Base-by-base conservation (phyloP, 2,113 vertebrate genomes). In the Apteryx owenii region DNA sequence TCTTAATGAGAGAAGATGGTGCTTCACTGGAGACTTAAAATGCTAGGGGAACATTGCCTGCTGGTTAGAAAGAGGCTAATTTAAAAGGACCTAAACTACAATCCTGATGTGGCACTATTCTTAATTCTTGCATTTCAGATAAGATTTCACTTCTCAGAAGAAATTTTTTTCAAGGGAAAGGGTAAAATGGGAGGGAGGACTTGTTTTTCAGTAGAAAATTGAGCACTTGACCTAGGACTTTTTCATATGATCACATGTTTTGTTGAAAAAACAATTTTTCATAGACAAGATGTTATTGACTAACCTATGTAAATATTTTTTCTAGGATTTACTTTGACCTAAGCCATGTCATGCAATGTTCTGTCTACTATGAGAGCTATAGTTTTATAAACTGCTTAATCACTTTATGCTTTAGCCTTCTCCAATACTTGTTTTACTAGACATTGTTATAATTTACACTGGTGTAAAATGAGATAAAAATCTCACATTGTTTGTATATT, bases 281-380 rank as follows among this genome's bases (percentile, higher is more conserved):
- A 18, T 21, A 20, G 2, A 68, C 6, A 21, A 65, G 10, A 15
- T 85, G 9, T 85, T 90, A 40, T 77, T 93, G 21, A 65, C 61
- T 83, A 83, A 56, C 21, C 44, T 85, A 33, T 82, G 81, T 95
- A 93, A 96, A 91, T 94, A 93, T 23, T 66, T 91, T 94, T 94
- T 51, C 85, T 88, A 93, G 33, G 10, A 60, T 95, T 93, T 70
- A 38, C 8, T 93, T 85, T 77, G 36, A 81, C 44, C 16, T 50
- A 53, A 62, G 71, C 25, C 50, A 54, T 80, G 53, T 83, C 62
- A 80, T 54, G 36, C 3, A 4, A 80, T 70, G 71, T 62, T 18
- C 26, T 61, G n/a, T 50, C 81, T 68, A 5, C 68, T 60, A 78
- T 12, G 84, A 66, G 44, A 93, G 26, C 69, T 75, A 22, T 3